A percentile compares a stretch with the other conserved stretches of the same genome.
Conservation (phyloP, 2,797 vertebrate genomes). For the Eospalax fontanierii region DNA sequence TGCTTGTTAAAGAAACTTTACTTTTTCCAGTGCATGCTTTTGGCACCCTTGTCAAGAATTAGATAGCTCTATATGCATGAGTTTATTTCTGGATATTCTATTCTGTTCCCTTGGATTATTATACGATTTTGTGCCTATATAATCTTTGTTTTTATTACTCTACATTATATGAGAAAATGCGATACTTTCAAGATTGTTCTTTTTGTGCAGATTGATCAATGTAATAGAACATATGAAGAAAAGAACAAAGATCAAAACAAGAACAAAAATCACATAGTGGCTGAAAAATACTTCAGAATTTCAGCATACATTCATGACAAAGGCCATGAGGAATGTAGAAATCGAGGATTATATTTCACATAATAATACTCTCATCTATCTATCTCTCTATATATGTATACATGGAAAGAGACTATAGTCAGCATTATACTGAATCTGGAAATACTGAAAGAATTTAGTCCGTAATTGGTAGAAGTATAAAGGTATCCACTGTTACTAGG, state of each 20-base stretch:
- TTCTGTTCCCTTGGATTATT: background rate
- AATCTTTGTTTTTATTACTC: background rate
- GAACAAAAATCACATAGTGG: background rate
- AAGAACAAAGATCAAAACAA: no score
- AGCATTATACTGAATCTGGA: background rate
- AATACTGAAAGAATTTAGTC: background rate
- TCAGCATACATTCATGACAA: background rate
- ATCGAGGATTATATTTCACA: background rate
- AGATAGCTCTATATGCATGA: background rate
- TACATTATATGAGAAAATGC: background rate
- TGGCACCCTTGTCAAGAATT: background rate
- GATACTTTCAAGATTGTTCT: background rate
- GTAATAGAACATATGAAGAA: background rate
- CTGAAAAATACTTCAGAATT: background rate
- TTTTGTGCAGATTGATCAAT: background rate
- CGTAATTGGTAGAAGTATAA: background rate
- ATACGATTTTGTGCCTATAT: background rate
- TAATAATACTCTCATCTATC: background rate
- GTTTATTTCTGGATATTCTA: background rate
- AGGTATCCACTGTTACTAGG: background rate
- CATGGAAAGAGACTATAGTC: no score
- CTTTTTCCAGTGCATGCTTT: background rate
- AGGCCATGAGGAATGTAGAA: background rate
- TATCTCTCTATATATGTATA: no score
- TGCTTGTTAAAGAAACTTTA: background rate